phyloP scores from a whole-genome alignment of 2,888 invertebrate genomes.

The Syrista parreyssii region DNA sequence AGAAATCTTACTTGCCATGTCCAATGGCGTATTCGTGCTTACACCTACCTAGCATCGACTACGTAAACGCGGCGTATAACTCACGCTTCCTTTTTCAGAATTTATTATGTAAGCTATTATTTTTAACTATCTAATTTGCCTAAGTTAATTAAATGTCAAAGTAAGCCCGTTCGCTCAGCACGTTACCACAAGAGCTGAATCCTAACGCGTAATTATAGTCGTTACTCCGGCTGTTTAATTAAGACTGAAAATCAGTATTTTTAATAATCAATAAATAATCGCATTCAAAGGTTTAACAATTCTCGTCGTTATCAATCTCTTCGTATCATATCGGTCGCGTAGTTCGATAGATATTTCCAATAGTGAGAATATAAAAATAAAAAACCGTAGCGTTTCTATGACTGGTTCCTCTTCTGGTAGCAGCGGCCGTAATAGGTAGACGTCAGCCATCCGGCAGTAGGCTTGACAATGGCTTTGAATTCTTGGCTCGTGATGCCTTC shows the following conservation, averaged over 20 bases:
- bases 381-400: not conserved
- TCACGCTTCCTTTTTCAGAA: not conserved
- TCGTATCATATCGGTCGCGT: slow-evolving; percentile 8
- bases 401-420: not conserved
- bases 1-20: not conserved
- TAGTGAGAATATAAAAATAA: not conserved
- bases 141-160: not conserved
- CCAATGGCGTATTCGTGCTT: not conserved
- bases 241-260: not conserved
- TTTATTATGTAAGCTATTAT: not conserved
- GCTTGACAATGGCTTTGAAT: slow-evolving; percentile 10
- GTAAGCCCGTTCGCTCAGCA: not conserved
- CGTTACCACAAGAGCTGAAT: not conserved
- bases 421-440: not conserved
- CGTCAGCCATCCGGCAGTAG: not conserved
- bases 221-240: not conserved
- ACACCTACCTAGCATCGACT: not conserved
- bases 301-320: slow-evolving; percentile 24
- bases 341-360: not conserved
- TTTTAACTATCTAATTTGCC: not conserved
- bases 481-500: slow-evolving; percentile 3
- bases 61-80: not conserved
- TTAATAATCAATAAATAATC: not conserved
- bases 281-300: not conserved
- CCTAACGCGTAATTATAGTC: not conserved